Conservation (phyloP, 2,113 vertebrate genomes). For the Muntiacus reevesi region DNA sequence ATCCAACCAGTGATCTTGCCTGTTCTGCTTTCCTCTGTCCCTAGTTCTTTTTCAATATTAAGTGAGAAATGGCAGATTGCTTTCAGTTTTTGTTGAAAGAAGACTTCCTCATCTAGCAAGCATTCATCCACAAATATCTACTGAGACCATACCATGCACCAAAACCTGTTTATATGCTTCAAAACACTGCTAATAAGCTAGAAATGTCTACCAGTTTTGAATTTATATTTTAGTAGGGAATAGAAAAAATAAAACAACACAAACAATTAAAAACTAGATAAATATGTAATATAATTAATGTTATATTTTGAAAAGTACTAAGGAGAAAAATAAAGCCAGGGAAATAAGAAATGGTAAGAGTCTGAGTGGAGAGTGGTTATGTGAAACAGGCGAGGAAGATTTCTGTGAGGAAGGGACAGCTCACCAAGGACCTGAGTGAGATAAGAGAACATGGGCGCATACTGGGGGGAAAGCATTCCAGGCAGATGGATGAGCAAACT, state of each 20-base stretch:
- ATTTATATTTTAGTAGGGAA: not conserved
- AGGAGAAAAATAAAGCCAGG: not conserved
- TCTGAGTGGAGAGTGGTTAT: not conserved
- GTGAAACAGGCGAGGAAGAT: not conserved
- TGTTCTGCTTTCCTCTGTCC: not conserved
- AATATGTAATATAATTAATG: not conserved
- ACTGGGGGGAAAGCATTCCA: fast-evolving
- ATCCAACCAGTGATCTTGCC: not conserved
- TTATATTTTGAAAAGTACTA: not conserved
- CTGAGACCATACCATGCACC: not conserved
- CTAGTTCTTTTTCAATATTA: not conserved
- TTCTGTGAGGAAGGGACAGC: not conserved
- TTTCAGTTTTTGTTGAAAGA: not conserved
- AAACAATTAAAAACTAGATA: not conserved
- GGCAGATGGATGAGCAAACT: not conserved
- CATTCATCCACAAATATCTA: not conserved
- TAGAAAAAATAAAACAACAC: not conserved
- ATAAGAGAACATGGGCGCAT: not conserved
- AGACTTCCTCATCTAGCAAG: not conserved
- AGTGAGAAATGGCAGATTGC: not conserved
- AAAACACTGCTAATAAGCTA: not conserved
- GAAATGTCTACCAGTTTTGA: not conserved
- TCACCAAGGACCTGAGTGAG: not conserved
- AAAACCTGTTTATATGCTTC: not conserved
- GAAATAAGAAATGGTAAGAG: not conserved